Evolutionary conservation across 2,888 invertebrate species (phyloP), one percentile per base, ranked within the genome.

Genomic region (Gandaritis pyraliata): DNA sequence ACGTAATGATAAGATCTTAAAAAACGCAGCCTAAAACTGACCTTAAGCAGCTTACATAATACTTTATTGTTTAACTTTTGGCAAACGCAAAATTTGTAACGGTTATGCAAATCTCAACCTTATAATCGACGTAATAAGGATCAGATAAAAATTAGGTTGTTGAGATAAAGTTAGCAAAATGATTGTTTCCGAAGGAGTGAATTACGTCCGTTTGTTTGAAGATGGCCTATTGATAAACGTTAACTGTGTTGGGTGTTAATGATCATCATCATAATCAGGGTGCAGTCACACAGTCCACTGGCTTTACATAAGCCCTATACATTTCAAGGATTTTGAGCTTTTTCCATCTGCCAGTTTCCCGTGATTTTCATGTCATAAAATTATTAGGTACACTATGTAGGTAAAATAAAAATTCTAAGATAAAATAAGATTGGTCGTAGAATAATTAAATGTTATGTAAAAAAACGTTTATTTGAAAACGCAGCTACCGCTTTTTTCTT

Each of bases 221-320:
- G 86, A 85, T 85, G 84, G 75, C 82, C 82, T 80, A 82, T 68
- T 59, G 83, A 83, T 85, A 83, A 79, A 68, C 10, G 64, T 72
- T 64, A 75, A 73, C 73, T 69, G 74, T 75, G 70, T 75, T 59
- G 65, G 50, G 54, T 61, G 67, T 72, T 68, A 69, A 72, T 69
- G 66, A 65, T 33, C 1, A 33, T 33, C 10, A 11, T 33, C 10
- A 33, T 33, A 29, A 29, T n/a, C n/a, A n/a, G n/a, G n/a, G n/a
- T n/a, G n/a, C 23, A 23, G 23, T n/a, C 23, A 23, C 23, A 23
- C 23, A 23, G 23, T 5, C 23, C 23, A 2, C 23, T 23, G 10
- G 33, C n/a, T n/a, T n/a, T 5, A 8, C 3, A 5, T 8, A 33
- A 1, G 8, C 33, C 33, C 33, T 8, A 33, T 6, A 33, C 8